phyloP scores from a whole-genome alignment of 2,888 invertebrate genomes.

The Meteorus colon region DNA sequence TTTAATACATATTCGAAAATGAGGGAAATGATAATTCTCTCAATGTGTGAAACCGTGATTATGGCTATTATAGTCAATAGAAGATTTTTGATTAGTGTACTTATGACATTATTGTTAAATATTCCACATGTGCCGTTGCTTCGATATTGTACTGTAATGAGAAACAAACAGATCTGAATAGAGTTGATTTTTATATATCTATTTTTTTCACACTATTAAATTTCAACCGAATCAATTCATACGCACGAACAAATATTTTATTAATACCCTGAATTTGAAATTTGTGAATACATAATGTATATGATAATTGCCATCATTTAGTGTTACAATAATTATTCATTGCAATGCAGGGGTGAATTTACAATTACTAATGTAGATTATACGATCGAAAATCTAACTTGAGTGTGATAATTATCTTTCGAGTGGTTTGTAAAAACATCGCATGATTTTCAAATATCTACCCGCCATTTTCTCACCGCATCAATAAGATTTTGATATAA shows the following conservation, averaged over 20 bases:
- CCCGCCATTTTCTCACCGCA: background rate
- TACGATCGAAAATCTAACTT: background rate
- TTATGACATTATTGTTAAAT: slow-evolving; percentile 7
- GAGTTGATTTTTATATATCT: slow-evolving; percentile 1
- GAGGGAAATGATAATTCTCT: background rate
- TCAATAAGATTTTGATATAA: background rate
- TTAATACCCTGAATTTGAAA: background rate
- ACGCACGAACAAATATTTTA: background rate
- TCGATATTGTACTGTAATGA: slow-evolving; percentile 3
- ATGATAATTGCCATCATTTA: slow-evolving; percentile 49
- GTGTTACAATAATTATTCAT: slow-evolving; percentile 50
- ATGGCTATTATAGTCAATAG: slow-evolving; percentile 18
- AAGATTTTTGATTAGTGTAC: slow-evolving; percentile 17
- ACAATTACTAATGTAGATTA: slow-evolving; percentile 3
- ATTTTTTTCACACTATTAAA: background rate
- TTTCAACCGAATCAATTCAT: slow-evolving; percentile 23
- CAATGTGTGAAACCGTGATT: slow-evolving; percentile 1
- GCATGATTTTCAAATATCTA: background rate
- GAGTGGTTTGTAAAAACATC: background rate
- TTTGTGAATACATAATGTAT: background rate
- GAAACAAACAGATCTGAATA: background rate
- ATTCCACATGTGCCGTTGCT: background rate
- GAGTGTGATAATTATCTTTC: background rate
- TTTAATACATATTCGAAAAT: background rate
- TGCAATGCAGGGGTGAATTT: slow-evolving; percentile 14